Percentiles rank a stretch among this genome's conserved stretches.
Evolutionary conservation across 2,888 invertebrate genomes (phyloP).

Genomic region (Cyclophora albipunctata): DNA sequence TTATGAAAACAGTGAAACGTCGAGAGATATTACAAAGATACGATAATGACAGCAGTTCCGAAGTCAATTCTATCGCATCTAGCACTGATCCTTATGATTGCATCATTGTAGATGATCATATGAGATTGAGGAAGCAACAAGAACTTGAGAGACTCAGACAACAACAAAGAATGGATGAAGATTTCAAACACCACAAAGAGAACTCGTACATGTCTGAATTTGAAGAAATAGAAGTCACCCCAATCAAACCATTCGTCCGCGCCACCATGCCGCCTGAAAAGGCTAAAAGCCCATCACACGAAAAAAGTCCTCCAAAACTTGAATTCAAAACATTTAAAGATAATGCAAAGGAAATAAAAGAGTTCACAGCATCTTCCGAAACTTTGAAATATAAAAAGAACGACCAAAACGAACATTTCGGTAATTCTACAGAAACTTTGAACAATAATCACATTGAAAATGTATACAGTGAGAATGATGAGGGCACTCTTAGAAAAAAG

Average conservation of each 20-base stretch:
- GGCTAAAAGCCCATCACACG: conserved; percentile 54
- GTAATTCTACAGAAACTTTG: conserved; percentile 53
- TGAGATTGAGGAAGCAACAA: conserved; percentile 71
- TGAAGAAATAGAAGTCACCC: conserved; percentile 69
- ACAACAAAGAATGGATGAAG: conserved; percentile 50
- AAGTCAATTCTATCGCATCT: conserved; percentile 78
- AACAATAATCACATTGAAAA: conserved; percentile 54
- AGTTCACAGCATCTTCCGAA: conserved; percentile 70
- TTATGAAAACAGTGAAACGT: conserved; percentile 83
- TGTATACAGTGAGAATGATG: conserved; percentile 57
- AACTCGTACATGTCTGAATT: conserved; percentile 67
- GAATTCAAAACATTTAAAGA: conserved; percentile 73
- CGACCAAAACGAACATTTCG: conserved; percentile 58
- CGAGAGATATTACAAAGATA: conserved; percentile 84
- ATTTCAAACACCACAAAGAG: conserved; percentile 61
- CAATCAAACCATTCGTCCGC: conserved; percentile 65
- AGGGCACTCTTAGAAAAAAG: conserved; percentile 67
- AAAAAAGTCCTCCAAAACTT: conserved; percentile 63
- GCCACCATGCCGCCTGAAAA: conserved; percentile 61
- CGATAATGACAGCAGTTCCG: conserved; percentile 79
- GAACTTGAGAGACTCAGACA: conserved; percentile 65
- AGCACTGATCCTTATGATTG: conserved; percentile 86
- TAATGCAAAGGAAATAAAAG: conserved; percentile 65
- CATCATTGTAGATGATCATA: conserved; percentile 89
- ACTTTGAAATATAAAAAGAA: conserved; percentile 68